Evolutionary conservation across 2,888 invertebrate species (phyloP), one percentile per base, ranked within the genome.

Genomic region (Volucella inflata): DNA sequence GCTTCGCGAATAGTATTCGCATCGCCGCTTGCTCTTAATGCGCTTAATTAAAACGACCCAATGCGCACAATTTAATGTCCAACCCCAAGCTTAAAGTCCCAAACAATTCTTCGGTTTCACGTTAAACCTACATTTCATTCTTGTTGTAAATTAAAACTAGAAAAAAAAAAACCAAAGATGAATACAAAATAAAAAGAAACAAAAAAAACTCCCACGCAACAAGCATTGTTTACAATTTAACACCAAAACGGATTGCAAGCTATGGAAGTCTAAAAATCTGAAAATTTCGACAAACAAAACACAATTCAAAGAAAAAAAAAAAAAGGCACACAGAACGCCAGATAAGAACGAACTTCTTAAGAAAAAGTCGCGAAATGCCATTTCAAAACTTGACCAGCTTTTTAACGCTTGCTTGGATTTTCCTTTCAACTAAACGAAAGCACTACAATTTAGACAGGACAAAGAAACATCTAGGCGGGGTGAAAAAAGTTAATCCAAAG

Each of bases 321-420:
- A 30, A 0, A 21, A 21, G 8, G 30, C 62, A 46, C 48, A 62
- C 14, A 44, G 40, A 30, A 48, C 21, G n/a, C 14, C 12, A 55
- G 68, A 71, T 46, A 71, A 53, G 42, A 70, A 78, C 70, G 65
- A 71, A 55, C 48, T 68, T 70, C 76, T 72, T 57, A 68, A 72
- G 76, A 75, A 71, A 76, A 80, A 67, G 85, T 81, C 81, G 85
- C 81, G 72, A 81, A 81, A 85, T 76, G 50, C 46, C 71, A 79
- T 85, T 85, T 85, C 81, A 85, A 76, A 85, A 85, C 84, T 81
- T 85, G 85, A 85, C 85, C 85, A 85, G 85, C 81, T 85, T 85
- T 85, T 85, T 72, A 85, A 85, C 85, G 85, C 81, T 68, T 77
- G 72, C 81, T 76, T 81, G 44, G 71, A 50, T 81, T 68, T 48